Percentiles rank a stretch among this genome's conserved stretches.
Conservation (phyloP, 2,888 invertebrate species). For the Hofmannophila pseudospretella region DNA sequence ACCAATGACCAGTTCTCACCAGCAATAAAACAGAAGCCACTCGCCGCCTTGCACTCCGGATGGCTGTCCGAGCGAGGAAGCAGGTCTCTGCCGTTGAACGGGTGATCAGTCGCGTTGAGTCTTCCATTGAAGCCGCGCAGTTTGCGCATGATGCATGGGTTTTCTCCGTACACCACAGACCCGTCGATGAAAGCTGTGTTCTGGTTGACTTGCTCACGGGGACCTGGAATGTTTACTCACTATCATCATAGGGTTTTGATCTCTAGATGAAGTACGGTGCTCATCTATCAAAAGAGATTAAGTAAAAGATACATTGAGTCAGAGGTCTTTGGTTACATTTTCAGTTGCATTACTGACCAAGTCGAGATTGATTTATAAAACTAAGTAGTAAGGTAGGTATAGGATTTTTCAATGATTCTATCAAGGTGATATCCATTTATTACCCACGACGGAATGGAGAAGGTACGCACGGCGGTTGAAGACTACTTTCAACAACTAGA, state of each 20-base stretch:
- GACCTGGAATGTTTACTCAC: conserved; percentile 81
- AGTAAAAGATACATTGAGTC: too few species aligned
- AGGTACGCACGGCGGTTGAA: too few species aligned
- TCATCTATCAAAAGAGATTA: too few species aligned
- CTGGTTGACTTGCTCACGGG: conserved; percentile 95
- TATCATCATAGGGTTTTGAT: neutral
- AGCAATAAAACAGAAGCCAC: conserved; percentile 91
- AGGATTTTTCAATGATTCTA: too few species aligned
- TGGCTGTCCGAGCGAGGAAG: conserved; percentile 87
- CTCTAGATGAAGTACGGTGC: neutral
- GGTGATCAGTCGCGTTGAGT: conserved; percentile 88
- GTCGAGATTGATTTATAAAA: too few species aligned
- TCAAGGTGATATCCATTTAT: too few species aligned
- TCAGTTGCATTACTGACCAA: too few species aligned
- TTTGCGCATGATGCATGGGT: conserved; percentile 86
- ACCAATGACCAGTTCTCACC: too few species aligned
- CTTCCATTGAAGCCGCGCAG: conserved; percentile 89
- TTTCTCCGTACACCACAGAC: conserved; percentile 94
- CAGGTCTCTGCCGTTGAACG: conserved; percentile 85
- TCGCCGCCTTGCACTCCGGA: conserved; percentile 92
- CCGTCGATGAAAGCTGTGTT: conserved; percentile 94
- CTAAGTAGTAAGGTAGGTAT: too few species aligned
- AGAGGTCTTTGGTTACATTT: too few species aligned
- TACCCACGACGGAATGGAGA: too few species aligned
- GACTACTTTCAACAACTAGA: too few species aligned